Evolutionary conservation across 1,140 invertebrate species (phyloP).

Genomic region (Zaprionus nigranus): DNA sequence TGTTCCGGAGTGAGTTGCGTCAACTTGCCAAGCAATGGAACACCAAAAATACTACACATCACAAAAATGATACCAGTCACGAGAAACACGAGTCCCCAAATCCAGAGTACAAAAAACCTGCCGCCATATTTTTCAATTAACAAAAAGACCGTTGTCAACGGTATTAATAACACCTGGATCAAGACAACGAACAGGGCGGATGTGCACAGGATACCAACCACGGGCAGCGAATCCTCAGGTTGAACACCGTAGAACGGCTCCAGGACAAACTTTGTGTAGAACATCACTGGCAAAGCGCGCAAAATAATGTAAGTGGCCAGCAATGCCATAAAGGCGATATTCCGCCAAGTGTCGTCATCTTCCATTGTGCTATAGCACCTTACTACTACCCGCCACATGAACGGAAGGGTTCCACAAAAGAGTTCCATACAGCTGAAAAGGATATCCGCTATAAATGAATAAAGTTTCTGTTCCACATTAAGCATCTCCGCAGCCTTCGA

Average conservation of each 20-base stretch:
- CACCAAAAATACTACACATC: constrained; percentile 6
- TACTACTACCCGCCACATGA: constrained; percentile 41
- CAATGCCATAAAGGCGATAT: constrained; percentile 39
- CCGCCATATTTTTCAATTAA: constrained; percentile 10
- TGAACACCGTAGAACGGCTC: constrained; percentile 23
- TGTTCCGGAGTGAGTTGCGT: not conserved
- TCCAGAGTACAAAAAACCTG: constrained; percentile 16
- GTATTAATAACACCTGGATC: constrained; percentile 47
- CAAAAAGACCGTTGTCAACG: constrained; percentile 46
- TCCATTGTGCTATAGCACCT: constrained; percentile 25
- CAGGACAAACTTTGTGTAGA: constrained; percentile 51
- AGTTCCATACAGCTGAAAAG: constrained; percentile 52
- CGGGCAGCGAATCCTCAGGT: constrained; percentile 9
- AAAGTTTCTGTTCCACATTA: constrained; percentile 3
- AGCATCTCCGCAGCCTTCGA: constrained; percentile 33
- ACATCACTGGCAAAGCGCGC: constrained; percentile 36
- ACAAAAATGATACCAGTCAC: not conserved
- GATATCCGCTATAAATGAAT: constrained; percentile 12
- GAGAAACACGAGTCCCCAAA: constrained; percentile 32
- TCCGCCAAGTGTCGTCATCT: constrained; percentile 41
- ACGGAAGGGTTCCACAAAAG: constrained; percentile 26
- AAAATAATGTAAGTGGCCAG: constrained; percentile 47
- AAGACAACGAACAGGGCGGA: constrained; percentile 44
- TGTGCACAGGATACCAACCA: constrained; percentile 53
- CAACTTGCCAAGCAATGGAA: constrained; percentile 42